Evolutionary conservation across 2,888 invertebrate genomes (phyloP).

Genomic region (Scaptomyza parva): DNA sequence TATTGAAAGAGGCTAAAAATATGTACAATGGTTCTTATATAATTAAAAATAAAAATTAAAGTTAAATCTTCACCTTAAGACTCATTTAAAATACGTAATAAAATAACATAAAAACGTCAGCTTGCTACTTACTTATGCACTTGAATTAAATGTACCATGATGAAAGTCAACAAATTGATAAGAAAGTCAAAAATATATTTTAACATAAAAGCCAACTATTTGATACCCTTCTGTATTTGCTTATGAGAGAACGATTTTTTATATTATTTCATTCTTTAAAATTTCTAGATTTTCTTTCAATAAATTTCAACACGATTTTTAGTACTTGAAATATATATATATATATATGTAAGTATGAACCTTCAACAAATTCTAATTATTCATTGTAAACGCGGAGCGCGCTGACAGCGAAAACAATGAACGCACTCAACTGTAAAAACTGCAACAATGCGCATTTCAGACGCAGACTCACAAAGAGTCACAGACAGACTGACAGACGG

Average conservation of each 20-base stretch:
- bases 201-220: too few species aligned
- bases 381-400: slow-evolving; percentile 72
- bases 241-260: neutral
- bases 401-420: slow-evolving; percentile 74
- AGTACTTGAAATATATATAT: slow-evolving; percentile 11
- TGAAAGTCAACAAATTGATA: slow-evolving; percentile 26
- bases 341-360: slow-evolving; percentile 29
- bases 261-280: neutral
- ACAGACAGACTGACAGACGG: slow-evolving; percentile 10
- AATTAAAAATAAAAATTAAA: too few species aligned
- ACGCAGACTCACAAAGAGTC: slow-evolving; percentile 28
- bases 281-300: neutral
- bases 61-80: neutral
- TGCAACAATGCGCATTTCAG: slow-evolving; percentile 74
- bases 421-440: slow-evolving; percentile 74
- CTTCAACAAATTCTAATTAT: slow-evolving; percentile 72
- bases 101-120: slow-evolving; percentile 9
- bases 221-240: neutral
- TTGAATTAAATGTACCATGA: slow-evolving; percentile 49
- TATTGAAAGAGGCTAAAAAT: neutral
- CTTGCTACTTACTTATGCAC: slow-evolving; percentile 26
- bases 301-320: neutral
- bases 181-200: neutral
- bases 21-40: too few species aligned
- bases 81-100: neutral